Base-by-base conservation (phyloP, 2,113 vertebrate genomes). In the Eleginops maclovinus region DNA sequence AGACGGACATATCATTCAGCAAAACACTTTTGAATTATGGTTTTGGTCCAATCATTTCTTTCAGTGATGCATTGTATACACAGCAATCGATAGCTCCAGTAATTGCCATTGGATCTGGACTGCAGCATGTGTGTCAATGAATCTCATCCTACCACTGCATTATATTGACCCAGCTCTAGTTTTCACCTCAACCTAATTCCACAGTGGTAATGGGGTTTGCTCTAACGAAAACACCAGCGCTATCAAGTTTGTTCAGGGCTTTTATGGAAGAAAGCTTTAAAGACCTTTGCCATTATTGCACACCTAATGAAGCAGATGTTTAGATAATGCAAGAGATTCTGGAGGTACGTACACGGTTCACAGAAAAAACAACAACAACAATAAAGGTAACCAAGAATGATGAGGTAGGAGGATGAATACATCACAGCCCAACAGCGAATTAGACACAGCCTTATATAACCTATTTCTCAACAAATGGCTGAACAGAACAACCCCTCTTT, bases 111-210 rank as follows among this genome's bases (percentile, higher is more conserved):
- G 78, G 72, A 79, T 81, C 36, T 79, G 71, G 66, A 54, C 80
- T 81, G 61, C 77, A 77, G 82, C 64, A 64, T 83, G 74, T 72
- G 67, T 89, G 88, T 88, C 87, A 81, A 75, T 92, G 87, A 82
- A 88, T 88, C 89, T 90, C 79, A 80, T 72, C 77, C 86, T 50
- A 28, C 69, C 70, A 41, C 68, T 74, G 87, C 85, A 63, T 83
- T 81, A 28, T 79, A 89, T 88, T 91, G 85, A 92, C 77, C 60
- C 72, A 8, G 44, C 72, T 67, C 71, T 16, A 8, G 41, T 43
- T 75, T 71, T 82, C 76, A 77, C 71, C 75, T 85, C 72, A 43
- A 31, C 50, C 58, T 44, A 14, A 65, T 73, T 72, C 75, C 56
- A 74, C 81, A 65, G 51, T 77, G 19, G 21, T 71, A 53, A 81